Conservation (phyloP, 2,888 invertebrate species). For the Agriotes lineatus region DNA sequence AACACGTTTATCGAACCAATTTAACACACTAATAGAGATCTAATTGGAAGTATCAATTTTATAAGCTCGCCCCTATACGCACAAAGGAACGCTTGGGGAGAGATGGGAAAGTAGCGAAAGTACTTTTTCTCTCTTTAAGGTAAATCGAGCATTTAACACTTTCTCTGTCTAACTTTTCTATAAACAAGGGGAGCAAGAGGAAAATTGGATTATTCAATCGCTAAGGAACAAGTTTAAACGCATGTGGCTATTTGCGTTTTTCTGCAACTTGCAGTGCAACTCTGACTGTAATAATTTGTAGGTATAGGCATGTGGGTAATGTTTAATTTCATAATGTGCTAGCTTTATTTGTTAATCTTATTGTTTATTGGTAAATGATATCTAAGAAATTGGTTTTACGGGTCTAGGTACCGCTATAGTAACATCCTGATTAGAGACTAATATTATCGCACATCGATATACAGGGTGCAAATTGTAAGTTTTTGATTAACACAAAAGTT, state of each 20-base stretch:
- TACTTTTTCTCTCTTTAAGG: constrained; percentile 8
- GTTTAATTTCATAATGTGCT: too few relatives aligned
- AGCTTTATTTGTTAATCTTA: too few relatives aligned
- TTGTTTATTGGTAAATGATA: too few relatives aligned
- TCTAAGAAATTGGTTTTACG: too few relatives aligned
- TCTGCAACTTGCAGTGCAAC: background rate
- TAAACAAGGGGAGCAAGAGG: background rate
- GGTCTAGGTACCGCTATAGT: too few relatives aligned
- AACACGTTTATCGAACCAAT: background rate
- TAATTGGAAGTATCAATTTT: constrained; percentile 3
- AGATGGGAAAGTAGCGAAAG: constrained; percentile 33
- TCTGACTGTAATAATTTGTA: too few relatives aligned
- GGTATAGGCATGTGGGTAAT: too few relatives aligned
- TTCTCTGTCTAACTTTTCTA: constrained; percentile 13
- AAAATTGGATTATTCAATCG: constrained; percentile 11
- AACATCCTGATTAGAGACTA: too few relatives aligned
- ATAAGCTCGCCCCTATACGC: constrained; percentile 18
- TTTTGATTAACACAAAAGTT: too few relatives aligned
- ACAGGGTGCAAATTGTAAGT: too few relatives aligned
- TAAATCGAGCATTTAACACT: background rate
- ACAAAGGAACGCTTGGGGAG: background rate
- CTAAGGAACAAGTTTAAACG: background rate
- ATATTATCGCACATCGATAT: too few relatives aligned
- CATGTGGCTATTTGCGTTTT: background rate
- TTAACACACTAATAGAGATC: background rate